Evolutionary conservation across 2,113 vertebrate genomes (phyloP).

Genomic region (Gallinago jamesoni): DNA sequence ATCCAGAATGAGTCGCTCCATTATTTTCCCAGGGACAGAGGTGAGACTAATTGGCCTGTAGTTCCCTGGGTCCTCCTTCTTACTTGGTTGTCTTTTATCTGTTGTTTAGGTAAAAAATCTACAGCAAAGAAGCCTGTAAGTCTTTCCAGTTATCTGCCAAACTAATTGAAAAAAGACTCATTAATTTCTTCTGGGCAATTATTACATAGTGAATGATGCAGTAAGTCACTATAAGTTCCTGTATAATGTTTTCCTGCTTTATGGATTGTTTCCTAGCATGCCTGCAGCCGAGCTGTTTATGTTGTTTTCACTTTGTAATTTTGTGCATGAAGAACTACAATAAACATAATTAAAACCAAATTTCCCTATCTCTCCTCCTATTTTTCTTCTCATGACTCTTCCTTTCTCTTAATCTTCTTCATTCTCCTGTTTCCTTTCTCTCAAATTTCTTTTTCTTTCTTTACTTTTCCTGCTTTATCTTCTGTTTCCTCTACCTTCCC

Average conservation of each 20-base stretch:
- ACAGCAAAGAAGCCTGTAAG: not conserved
- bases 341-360: constrained; percentile 61
- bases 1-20: no score
- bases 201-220: constrained; percentile 27
- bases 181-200: constrained; percentile 53
- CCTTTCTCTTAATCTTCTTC: not conserved
- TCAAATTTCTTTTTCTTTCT: not conserved
- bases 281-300: constrained; percentile 54
- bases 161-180: constrained; percentile 53
- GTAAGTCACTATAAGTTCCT: constrained; percentile 37
- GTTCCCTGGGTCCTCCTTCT: no score
- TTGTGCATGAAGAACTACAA: constrained; percentile 61
- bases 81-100: not conserved
- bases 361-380: constrained; percentile 23
- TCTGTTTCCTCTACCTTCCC: not conserved
- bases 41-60: no score
- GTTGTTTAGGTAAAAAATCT: constrained; percentile 1
- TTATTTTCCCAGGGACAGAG: no score
- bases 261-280: constrained; percentile 50
- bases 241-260: constrained; percentile 23
- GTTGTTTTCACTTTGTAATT: constrained; percentile 56
- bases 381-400: not conserved
- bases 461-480: not conserved
- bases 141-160: constrained; percentile 28
- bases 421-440: not conserved